Percentiles rank a stretch among this genome's conserved stretches.
Evolutionary conservation across 2,113 vertebrate genomes (phyloP).

Genomic region (Orycteropus afer): DNA sequence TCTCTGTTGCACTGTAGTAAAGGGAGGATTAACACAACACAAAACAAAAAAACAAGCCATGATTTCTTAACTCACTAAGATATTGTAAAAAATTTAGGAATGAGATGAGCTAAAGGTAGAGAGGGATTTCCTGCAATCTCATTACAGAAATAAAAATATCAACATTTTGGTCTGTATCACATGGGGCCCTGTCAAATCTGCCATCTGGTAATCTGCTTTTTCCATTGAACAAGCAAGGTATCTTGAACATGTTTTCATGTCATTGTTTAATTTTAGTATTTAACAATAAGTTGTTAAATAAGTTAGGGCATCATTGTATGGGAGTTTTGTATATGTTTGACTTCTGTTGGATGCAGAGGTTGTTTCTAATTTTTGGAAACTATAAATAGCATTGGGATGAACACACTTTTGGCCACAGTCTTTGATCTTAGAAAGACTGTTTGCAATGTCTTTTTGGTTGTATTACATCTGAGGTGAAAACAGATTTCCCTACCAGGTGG

Average conservation of each 20-base stretch:
- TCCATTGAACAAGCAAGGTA: not conserved
- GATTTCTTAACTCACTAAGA: not conserved
- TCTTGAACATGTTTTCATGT: not conserved
- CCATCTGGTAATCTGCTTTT: not conserved
- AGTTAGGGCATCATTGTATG: not conserved
- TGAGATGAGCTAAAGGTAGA: not conserved
- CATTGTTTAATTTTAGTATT: not conserved
- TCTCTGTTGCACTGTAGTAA: not conserved
- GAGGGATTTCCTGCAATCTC: not conserved
- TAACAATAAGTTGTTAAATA: not conserved
- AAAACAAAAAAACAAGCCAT: not conserved
- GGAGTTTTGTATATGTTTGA: not conserved
- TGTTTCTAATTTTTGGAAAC: not conserved
- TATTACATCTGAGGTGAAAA: not conserved
- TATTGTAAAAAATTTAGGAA: not conserved
- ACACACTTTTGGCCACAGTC: not conserved
- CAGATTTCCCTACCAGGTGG: not conserved
- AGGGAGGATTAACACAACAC: not conserved
- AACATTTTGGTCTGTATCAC: not conserved
- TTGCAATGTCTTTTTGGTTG: not conserved
- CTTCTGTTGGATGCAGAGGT: not conserved
- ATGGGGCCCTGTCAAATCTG: not conserved
- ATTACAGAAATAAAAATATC: not conserved
- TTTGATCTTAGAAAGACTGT: not conserved
- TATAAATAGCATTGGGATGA: not conserved